phyloP scores from a whole-genome alignment of 1,140 invertebrate species.

The Ridgeia piscesae region DNA sequence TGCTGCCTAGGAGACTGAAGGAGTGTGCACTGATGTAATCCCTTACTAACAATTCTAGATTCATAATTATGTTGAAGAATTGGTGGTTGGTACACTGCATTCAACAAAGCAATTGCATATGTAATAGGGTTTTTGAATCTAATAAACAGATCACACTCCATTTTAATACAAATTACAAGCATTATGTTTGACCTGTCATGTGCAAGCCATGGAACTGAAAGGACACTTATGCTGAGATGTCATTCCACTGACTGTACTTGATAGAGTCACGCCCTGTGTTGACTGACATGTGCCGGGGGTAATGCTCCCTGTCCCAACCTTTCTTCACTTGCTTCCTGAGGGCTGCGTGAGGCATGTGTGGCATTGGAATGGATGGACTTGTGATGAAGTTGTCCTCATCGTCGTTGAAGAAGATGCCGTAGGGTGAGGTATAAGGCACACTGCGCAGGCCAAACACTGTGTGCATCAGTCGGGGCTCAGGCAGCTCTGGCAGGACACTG shows the following conservation, averaged over 20 bases:
- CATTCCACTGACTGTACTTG: conserved; percentile 50
- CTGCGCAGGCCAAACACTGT: neutral
- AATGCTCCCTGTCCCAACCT: conserved; percentile 48
- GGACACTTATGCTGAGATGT: conserved; percentile 38
- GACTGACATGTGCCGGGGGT: conserved; percentile 48
- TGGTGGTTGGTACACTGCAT: too few species aligned
- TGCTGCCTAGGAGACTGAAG: too few species aligned
- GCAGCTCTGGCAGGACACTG: conserved; percentile 40
- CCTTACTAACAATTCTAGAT: too few species aligned
- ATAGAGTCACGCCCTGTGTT: conserved; percentile 45
- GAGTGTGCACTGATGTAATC: too few species aligned
- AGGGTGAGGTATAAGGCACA: neutral
- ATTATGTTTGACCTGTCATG: too few species aligned
- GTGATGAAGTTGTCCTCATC: conserved; percentile 42
- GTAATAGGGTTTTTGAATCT: too few species aligned
- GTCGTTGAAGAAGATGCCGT: conserved; percentile 26
- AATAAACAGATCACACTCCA: too few species aligned
- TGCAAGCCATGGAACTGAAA: neutral
- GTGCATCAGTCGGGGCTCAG: conserved; percentile 31
- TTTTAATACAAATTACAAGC: too few species aligned
- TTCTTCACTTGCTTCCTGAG: conserved; percentile 41
- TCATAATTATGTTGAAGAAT: too few species aligned
- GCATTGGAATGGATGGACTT: conserved; percentile 48
- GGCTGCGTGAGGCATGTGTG: conserved; percentile 52
- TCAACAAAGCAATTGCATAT: too few species aligned